phyloP scores from a whole-genome alignment of 2,113 vertebrate genomes.

The Cyrtonyx montezumae region DNA sequence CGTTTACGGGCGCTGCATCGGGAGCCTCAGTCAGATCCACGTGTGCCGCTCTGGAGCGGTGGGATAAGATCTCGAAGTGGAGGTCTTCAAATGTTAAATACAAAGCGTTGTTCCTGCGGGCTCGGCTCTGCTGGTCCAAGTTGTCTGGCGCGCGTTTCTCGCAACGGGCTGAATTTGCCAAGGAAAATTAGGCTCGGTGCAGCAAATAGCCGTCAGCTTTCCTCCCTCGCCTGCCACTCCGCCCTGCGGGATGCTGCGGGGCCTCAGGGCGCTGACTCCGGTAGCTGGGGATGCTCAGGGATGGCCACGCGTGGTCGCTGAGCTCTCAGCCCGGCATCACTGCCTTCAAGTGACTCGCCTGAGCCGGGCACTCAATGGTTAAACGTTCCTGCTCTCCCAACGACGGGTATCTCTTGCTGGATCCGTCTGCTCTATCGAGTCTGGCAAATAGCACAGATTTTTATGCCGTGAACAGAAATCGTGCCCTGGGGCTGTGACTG shows the following conservation, averaged over 20 bases:
- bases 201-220: slow-evolving; percentile 38
- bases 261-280: not conserved
- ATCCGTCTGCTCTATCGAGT: slow-evolving; percentile 33
- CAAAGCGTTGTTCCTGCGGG: not conserved
- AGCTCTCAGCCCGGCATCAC: not conserved
- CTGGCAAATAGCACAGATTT: slow-evolving; percentile 37
- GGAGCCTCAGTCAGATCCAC: not conserved
- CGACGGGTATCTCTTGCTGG: slow-evolving; percentile 21
- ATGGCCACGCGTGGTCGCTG: too few relatives aligned
- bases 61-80: not conserved
- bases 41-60: not conserved
- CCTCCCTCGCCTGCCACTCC: not conserved
- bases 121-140: not conserved
- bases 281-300: not conserved
- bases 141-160: not conserved
- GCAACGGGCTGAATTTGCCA: slow-evolving; percentile 33
- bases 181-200: not conserved
- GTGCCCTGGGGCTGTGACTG: not conserved
- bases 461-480: slow-evolving; percentile 12
- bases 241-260: not conserved
- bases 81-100: slow-evolving; percentile 53
- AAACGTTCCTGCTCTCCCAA: not conserved
- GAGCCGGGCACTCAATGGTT: slow-evolving; percentile 14
- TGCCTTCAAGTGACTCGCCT: not conserved
- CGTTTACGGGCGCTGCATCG: not conserved